Percentiles rank a stretch among this genome's conserved stretches.
Conservation (phyloP, 2,113 vertebrate species). For the Epinephelus cyanopodus region DNA sequence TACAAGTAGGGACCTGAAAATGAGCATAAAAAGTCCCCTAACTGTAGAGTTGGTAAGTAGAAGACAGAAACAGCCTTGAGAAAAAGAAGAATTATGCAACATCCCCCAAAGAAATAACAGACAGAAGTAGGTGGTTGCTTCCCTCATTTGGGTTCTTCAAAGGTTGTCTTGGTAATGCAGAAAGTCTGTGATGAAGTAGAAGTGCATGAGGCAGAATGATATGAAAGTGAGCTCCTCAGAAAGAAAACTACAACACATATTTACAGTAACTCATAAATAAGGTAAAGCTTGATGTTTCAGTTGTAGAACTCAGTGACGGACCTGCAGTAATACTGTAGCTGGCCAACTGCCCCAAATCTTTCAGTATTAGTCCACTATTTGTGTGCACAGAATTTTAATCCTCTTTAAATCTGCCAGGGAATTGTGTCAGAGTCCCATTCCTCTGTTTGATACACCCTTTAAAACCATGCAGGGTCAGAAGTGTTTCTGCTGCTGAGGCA, state of each 20-base stretch:
- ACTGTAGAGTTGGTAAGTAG: not conserved
- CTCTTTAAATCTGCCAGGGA: constrained; percentile 39
- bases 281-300: not conserved
- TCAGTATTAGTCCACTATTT: constrained; percentile 17
- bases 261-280: not conserved
- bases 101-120: not conserved
- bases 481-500: not conserved
- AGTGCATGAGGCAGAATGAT: not conserved
- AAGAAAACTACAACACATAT: not conserved
- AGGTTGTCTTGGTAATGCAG: not conserved
- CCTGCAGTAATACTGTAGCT: constrained; percentile 1
- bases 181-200: not conserved
- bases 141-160: not conserved
- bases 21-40: too few relatives aligned
- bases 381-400: constrained; percentile 42
- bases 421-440: constrained; percentile 11
- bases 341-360: constrained; percentile 41
- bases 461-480: not conserved
- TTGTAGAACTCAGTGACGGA: not conserved
- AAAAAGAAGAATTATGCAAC: not conserved
- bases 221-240: not conserved
- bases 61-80: not conserved
- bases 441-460: constrained; percentile 8
- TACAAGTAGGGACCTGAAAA: too few relatives aligned
- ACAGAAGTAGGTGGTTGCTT: not conserved